phyloP scores from a whole-genome alignment of 1,140 invertebrate species.

The Planococcus citri region DNA sequence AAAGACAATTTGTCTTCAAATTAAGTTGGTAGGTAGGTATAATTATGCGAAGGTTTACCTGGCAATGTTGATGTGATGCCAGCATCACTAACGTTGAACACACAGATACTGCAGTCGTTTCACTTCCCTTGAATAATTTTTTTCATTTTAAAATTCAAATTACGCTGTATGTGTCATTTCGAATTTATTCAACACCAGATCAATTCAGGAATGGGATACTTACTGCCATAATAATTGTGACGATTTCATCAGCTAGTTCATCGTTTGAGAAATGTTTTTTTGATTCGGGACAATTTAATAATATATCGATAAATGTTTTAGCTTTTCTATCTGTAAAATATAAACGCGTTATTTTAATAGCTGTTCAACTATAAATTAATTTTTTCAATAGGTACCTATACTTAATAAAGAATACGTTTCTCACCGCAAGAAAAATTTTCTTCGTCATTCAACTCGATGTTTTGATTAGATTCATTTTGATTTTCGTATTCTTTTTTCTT shows the following conservation, averaged over 20 bases:
- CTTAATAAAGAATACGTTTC: too few relatives aligned
- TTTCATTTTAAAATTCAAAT: not conserved
- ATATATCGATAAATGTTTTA: not conserved
- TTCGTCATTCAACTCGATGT: not conserved
- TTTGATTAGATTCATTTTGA: not conserved
- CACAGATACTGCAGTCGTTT: slow-evolving; percentile 42
- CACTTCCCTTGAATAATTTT: slow-evolving; percentile 44
- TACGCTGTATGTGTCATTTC: not conserved
- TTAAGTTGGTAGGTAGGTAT: too few relatives aligned
- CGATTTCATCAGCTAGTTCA: not conserved
- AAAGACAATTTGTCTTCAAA: not conserved
- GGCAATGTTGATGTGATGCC: slow-evolving; percentile 43
- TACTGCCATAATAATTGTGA: not conserved
- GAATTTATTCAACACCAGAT: not conserved
- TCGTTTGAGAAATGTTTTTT: not conserved
- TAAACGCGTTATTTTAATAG: not conserved
- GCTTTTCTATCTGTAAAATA: not conserved
- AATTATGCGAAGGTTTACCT: slow-evolving; percentile 29
- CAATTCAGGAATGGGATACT: too few relatives aligned
- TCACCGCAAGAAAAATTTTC: too few relatives aligned
- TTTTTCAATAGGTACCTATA: not conserved
- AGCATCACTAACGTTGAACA: slow-evolving; percentile 37
- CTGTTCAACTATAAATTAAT: too few relatives aligned
- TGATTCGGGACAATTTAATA: not conserved
- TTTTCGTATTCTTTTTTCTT: slow-evolving; percentile 11